Percentiles rank a stretch among this genome's conserved stretches.
These are phyloP conservation scores for Erythrolamprus reginae DNA, from an alignment of 2,113 vertebrate genomes.

Conservation along the genomic window DNA sequence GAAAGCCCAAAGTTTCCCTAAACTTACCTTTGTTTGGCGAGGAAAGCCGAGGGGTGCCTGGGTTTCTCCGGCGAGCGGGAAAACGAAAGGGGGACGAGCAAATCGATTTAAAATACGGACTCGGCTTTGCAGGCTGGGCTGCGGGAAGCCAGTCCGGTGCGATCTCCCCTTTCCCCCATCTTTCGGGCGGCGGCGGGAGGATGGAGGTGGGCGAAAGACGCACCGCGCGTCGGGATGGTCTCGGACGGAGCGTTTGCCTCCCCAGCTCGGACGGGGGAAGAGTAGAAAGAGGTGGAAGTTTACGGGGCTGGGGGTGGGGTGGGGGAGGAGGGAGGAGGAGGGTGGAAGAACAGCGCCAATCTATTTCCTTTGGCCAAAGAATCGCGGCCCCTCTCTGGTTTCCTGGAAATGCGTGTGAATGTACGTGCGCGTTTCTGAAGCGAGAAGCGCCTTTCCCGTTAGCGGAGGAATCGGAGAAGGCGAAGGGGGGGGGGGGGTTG, in stretches of 20 bases:
- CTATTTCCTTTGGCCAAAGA: neutral
- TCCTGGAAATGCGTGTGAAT: slow-evolving; percentile 21
- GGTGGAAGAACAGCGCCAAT: neutral
- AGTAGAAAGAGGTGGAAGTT: neutral
- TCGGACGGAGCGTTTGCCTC: neutral
- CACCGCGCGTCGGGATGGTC: neutral
- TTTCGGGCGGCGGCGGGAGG: neutral
- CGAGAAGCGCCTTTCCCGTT: slow-evolving; percentile 6
- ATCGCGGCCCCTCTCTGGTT: neutral
- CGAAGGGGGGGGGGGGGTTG: neutral
- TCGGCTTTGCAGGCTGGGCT: neutral
- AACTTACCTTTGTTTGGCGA: neutral
- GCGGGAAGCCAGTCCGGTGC: neutral
- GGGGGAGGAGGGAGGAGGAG: neutral
- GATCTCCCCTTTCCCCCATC: neutral
- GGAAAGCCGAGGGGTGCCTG: neutral
- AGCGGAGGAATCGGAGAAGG: neutral
- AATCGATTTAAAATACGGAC: neutral
- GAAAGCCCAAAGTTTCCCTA: neutral
- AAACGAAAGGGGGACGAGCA: neutral
- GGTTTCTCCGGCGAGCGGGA: neutral
- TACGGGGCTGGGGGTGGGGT: neutral
- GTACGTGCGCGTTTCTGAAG: slow-evolving; percentile 2
- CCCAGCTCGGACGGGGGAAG: neutral
- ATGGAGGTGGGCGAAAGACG: neutral